These are phyloP conservation scores for Saguinus imperator DNA, from an alignment of 2,113 vertebrate species.

Conservation along the genomic window DNA sequence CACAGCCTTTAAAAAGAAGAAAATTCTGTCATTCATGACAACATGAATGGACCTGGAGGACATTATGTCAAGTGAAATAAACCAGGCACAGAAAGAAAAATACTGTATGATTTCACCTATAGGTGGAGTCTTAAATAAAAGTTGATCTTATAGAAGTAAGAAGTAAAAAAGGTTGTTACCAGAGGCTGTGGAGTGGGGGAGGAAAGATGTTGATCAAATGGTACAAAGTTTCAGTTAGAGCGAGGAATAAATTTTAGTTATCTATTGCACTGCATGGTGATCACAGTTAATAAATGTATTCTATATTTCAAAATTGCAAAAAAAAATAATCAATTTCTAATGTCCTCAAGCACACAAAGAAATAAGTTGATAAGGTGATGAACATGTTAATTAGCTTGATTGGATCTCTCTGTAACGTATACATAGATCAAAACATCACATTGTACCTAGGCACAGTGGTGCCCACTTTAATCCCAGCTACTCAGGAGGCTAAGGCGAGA, in stretches of 20 bases:
- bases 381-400: neutral
- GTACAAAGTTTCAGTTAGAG: neutral
- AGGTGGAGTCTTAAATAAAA: neutral
- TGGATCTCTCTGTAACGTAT: neutral
- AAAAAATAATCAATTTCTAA: neutral
- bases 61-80: neutral
- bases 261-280: neutral
- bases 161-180: neutral
- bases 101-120: neutral
- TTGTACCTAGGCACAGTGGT: neutral
- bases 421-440: neutral
- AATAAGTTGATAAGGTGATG: neutral
- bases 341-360: neutral
- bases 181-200: neutral
- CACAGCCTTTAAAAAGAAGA: neutral
- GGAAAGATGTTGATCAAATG: neutral
- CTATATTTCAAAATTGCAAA: neutral
- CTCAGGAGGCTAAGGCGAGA: too few species aligned
- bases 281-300: neutral
- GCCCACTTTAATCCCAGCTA: too few species aligned
- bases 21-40: neutral
- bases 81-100: neutral
- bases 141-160: neutral
- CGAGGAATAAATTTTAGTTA: neutral
- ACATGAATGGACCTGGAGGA: neutral